Evolutionary conservation across 2,797 vertebrate species (phyloP).

Genomic region (Psittacula echo): DNA sequence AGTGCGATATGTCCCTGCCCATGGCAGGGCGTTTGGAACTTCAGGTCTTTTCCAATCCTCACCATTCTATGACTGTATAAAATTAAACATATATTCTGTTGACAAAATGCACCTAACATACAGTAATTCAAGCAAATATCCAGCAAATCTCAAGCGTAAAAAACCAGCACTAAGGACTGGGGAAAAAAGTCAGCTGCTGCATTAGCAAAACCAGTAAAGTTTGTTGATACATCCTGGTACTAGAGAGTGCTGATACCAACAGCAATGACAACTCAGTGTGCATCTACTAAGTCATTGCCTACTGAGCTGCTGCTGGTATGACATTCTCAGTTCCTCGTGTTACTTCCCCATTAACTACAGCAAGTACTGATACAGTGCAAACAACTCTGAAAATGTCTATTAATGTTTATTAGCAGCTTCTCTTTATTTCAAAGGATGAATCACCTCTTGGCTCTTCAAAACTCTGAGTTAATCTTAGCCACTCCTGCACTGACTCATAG

Average conservation of each 20-base stretch:
- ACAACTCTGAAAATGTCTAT: slow-evolving; percentile 24
- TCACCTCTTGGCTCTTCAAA: slow-evolving; percentile 58
- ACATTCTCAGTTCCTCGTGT: not conserved
- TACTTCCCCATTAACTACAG: not conserved
- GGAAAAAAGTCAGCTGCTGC: not conserved
- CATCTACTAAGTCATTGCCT: not conserved
- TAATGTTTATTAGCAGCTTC: slow-evolving; percentile 41
- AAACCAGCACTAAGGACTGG: not conserved
- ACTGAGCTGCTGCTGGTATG: not conserved
- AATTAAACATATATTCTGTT: not conserved
- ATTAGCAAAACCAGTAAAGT: not conserved
- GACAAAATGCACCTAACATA: not conserved
- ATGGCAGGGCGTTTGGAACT: not conserved
- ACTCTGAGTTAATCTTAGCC: slow-evolving; percentile 64
- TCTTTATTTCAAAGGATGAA: slow-evolving; percentile 47
- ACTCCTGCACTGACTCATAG: slow-evolving; percentile 61
- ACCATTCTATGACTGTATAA: not conserved
- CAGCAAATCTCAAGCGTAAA: not conserved
- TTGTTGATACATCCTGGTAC: not conserved
- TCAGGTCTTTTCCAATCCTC: not conserved
- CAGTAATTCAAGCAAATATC: not conserved
- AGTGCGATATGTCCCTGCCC: not conserved
- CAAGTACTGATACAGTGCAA: not conserved
- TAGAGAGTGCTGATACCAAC: not conserved
- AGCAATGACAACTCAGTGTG: not conserved